phyloP scores from a whole-genome alignment of 2,113 vertebrate genomes.

The Lepisosteus osseus region DNA sequence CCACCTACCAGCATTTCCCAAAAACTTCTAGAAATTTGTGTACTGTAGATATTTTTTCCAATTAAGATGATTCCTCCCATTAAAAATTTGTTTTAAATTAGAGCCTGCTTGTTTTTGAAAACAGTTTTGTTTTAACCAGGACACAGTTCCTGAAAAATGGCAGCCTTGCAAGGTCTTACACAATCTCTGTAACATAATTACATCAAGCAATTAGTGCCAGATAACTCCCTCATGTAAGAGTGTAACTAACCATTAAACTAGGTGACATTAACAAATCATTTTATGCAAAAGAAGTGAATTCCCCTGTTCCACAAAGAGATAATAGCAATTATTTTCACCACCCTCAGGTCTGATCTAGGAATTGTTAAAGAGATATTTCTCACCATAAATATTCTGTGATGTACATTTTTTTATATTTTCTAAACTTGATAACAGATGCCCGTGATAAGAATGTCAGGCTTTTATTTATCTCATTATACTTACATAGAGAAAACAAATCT shows the following conservation, averaged over 20 bases:
- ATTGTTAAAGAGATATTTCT: not conserved
- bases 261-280: slow-evolving; percentile 12
- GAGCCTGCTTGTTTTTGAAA: too few relatives aligned
- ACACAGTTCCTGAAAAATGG: not conserved
- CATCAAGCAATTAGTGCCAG: slow-evolving; percentile 11
- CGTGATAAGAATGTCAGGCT: too few relatives aligned
- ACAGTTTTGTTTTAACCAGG: too few relatives aligned
- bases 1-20: too few relatives aligned
- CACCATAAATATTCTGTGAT: not conserved
- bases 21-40: too few relatives aligned
- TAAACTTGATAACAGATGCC: too few relatives aligned
- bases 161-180: not conserved
- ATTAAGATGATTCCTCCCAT: too few relatives aligned
- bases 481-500: too few relatives aligned
- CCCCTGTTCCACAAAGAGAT: slow-evolving; percentile 1
- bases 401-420: not conserved
- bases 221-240: slow-evolving; percentile 5
- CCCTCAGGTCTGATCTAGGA: not conserved
- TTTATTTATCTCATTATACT: too few relatives aligned
- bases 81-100: too few relatives aligned
- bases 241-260: slow-evolving; percentile 11
- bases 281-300: slow-evolving; percentile 1
- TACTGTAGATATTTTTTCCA: too few relatives aligned
- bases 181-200: slow-evolving; percentile 7
- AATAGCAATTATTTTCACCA: slow-evolving; percentile 10